These are phyloP conservation scores for Mormyrus iriodes DNA, from an alignment of 2,113 vertebrate genomes.

Conservation along the genomic window DNA sequence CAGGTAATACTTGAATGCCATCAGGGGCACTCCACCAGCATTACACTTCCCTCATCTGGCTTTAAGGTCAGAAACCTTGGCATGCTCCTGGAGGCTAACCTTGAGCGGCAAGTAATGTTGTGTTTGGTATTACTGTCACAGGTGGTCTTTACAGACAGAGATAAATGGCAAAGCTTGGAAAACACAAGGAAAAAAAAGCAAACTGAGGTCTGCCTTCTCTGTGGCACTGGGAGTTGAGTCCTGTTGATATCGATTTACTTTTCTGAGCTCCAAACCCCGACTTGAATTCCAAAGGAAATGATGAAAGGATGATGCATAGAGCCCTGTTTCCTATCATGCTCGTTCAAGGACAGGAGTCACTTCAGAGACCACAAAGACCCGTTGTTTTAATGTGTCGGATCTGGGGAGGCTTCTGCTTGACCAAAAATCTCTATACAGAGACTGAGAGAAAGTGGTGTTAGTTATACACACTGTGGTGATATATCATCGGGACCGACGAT, in stretches of 20 bases:
- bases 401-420: not conserved
- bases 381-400: not conserved
- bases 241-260: not conserved
- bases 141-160: slow-evolving; percentile 7
- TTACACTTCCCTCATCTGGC: not conserved
- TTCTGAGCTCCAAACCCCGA: not conserved
- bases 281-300: slow-evolving; percentile 6
- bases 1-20: not conserved
- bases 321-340: not conserved
- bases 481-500: not conserved
- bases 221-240: not conserved
- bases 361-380: not conserved
- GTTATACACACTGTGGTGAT: not conserved
- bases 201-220: not conserved
- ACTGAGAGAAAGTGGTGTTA: not conserved
- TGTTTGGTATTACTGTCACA: not conserved
- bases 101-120: slow-evolving; percentile 3
- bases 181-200: not conserved
- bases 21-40: not conserved
- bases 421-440: not conserved
- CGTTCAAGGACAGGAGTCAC: not conserved
- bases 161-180: not conserved
- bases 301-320: not conserved
- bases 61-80: not conserved
- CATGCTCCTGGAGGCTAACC: not conserved